phyloP scores from a whole-genome alignment of 2,888 invertebrate species.

The Watsonalla binaria region DNA sequence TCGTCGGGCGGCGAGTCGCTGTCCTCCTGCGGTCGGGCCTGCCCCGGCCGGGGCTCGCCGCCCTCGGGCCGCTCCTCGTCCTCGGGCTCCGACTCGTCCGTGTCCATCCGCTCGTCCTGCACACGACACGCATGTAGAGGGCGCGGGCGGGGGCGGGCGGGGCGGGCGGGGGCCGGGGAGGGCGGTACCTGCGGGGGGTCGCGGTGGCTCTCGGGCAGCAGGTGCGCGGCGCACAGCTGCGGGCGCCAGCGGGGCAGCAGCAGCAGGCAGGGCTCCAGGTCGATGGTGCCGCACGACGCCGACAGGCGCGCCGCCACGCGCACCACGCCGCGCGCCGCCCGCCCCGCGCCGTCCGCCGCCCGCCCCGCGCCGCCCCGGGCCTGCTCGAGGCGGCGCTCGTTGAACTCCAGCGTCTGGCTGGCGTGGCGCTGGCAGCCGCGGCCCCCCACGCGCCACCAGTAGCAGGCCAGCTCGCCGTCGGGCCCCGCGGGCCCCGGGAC shows the following conservation, averaged over 20 bases:
- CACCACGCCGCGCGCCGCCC: conserved; percentile 55
- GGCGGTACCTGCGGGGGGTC: conserved; percentile 9
- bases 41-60: conserved; percentile 4
- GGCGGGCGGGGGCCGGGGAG: conserved; percentile 8
- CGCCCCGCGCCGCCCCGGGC: conserved; percentile 8
- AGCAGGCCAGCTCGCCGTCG: conserved; percentile 20
- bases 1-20: no score
- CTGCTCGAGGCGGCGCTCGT: conserved; percentile 29
- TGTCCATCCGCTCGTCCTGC: conserved; percentile 6
- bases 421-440: conserved; percentile 22
- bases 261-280: conserved; percentile 37
- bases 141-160: conserved; percentile 10
- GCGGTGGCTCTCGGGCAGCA: conserved; percentile 44
- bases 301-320: conserved; percentile 72
- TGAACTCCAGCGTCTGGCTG: conserved; percentile 59
- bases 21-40: no score
- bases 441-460: conserved; percentile 20
- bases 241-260: conserved; percentile 27
- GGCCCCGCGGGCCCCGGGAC: conserved; percentile 10
- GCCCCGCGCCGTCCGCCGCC: conserved; percentile 11
- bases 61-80: conserved; percentile 3
- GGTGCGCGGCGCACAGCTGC: conserved; percentile 29
- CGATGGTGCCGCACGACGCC: conserved; percentile 81
- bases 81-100: conserved; percentile 6
- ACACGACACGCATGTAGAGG: conserved; percentile 11